Evolutionary conservation across 2,888 invertebrate genomes (phyloP).

Genomic region (Gastrophysa polygoni): DNA sequence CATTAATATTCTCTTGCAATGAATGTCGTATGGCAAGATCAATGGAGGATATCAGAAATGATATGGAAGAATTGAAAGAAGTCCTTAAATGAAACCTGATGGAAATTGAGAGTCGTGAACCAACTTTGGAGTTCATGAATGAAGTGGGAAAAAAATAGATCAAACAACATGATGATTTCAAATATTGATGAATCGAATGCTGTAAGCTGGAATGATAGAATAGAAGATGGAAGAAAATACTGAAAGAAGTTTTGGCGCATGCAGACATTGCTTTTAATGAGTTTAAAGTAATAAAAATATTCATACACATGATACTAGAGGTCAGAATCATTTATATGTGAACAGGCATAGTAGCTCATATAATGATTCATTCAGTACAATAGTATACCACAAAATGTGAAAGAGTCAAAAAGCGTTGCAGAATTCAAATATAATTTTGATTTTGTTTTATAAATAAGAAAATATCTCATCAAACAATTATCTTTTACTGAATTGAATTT

Average conservation of each 20-base stretch:
- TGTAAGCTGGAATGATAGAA: constrained; percentile 7
- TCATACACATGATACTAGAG: too few relatives aligned
- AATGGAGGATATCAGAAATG: constrained; percentile 6
- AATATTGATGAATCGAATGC: constrained; percentile 7
- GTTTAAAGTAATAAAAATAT: constrained; percentile 7
- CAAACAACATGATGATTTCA: constrained; percentile 4
- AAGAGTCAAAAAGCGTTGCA: too few relatives aligned
- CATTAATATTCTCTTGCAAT: constrained; percentile 2
- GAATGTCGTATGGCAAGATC: constrained; percentile 7
- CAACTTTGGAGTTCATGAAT: neutral
- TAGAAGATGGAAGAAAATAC: neutral
- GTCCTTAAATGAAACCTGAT: neutral
- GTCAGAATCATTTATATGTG: too few relatives aligned
- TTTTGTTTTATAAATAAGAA: too few relatives aligned
- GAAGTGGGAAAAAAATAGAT: neutral
- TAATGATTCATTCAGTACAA: too few relatives aligned
- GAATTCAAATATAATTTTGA: too few relatives aligned
- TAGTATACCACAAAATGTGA: too few relatives aligned
- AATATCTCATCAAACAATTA: too few relatives aligned
- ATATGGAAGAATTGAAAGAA: constrained; percentile 7
- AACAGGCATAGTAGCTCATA: too few relatives aligned
- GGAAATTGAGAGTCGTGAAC: neutral
- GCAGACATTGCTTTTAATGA: constrained; percentile 5
- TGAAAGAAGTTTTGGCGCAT: constrained; percentile 7
- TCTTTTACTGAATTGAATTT: too few relatives aligned